Conservation (phyloP, 2,113 vertebrate species). For the Glaucomys volans region DNA sequence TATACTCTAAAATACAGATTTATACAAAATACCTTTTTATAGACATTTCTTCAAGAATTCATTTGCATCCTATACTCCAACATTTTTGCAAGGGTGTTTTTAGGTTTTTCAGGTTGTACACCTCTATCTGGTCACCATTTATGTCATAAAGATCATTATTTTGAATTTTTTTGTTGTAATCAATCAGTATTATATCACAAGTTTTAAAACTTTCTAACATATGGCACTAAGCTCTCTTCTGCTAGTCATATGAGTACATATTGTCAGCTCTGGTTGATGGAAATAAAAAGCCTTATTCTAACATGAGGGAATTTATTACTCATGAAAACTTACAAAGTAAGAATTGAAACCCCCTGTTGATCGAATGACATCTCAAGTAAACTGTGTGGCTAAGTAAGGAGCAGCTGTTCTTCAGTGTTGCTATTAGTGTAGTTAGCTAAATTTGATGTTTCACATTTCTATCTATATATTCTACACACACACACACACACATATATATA, state of each 20-base stretch:
- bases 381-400: neutral
- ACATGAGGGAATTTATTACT: neutral
- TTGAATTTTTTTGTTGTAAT: neutral
- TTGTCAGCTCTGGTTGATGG: neutral
- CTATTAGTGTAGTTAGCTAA: neutral
- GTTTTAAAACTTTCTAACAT: conserved; percentile 6
- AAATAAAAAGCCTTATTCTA: conserved; percentile 22
- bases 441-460: neutral
- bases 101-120: neutral
- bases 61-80: neutral
- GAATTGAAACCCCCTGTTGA: neutral
- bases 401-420: neutral
- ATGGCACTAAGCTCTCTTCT: neutral
- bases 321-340: neutral
- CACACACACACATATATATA: neutral
- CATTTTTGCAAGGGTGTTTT: neutral
- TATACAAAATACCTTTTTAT: neutral
- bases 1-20: neutral
- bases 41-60: neutral
- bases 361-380: neutral
- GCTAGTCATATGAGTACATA: neutral
- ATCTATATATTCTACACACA: neutral
- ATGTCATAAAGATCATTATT: neutral
- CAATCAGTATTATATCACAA: neutral
- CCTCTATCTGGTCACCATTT: neutral